Evolutionary conservation across 1,140 invertebrate genomes (phyloP).

Genomic region (Tribolium castaneum): DNA sequence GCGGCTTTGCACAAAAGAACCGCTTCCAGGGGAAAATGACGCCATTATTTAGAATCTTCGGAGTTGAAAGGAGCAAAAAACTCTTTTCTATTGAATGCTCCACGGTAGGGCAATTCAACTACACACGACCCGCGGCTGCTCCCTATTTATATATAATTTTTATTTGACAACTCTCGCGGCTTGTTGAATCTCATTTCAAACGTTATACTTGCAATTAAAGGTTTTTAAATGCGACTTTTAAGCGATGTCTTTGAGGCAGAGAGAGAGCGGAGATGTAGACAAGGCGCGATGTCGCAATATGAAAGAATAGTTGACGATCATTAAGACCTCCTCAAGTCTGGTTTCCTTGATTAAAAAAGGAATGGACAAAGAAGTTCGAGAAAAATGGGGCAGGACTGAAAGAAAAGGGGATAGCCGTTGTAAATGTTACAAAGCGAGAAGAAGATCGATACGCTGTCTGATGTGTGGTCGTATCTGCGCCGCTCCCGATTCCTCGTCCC

Average conservation of each 20-base stretch:
- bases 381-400: slow-evolving; percentile 43
- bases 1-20: slow-evolving; percentile 51
- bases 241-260: not conserved
- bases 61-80: slow-evolving; percentile 48
- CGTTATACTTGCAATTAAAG: not conserved
- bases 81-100: slow-evolving; percentile 43
- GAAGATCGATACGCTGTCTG: slow-evolving; percentile 48
- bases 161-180: not conserved
- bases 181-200: not conserved
- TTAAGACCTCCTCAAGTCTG: slow-evolving; percentile 47
- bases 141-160: slow-evolving; percentile 10
- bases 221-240: not conserved
- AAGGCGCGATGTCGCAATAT: slow-evolving; percentile 41
- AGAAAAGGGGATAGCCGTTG: slow-evolving; percentile 44
- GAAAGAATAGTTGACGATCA: slow-evolving; percentile 48
- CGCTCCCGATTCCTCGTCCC: slow-evolving; percentile 8
- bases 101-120: slow-evolving; percentile 43
- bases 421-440: slow-evolving; percentile 51
- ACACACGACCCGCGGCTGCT: not conserved
- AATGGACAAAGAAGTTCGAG: slow-evolving; percentile 48
- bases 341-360: slow-evolving; percentile 49
- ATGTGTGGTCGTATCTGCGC: slow-evolving; percentile 49
- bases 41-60: slow-evolving; percentile 53
- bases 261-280: not conserved
- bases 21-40: slow-evolving; percentile 50